Evolutionary conservation across 2,888 invertebrate species (phyloP).

Genomic region (Megastigmus dorsalis): DNA sequence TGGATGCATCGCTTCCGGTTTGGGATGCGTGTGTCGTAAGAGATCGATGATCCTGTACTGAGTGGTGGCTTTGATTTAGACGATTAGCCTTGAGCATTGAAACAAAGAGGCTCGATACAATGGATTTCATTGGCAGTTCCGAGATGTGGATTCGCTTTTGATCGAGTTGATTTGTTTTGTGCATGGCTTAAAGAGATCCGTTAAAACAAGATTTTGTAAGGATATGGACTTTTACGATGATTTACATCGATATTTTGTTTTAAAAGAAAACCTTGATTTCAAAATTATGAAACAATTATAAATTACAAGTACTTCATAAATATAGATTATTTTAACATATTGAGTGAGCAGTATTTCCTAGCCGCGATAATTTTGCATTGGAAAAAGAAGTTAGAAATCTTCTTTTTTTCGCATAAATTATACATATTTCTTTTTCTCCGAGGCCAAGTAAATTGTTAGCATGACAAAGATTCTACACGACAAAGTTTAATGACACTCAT

Average conservation of each 20-base stretch:
- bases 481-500: conserved; percentile 34
- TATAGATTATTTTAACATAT: too few relatives aligned
- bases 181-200: background rate
- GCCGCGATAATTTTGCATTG: background rate
- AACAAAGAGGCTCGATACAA: conserved; percentile 34
- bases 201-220: background rate
- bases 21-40: background rate
- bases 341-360: too few relatives aligned
- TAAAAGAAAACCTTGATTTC: background rate
- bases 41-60: conserved; percentile 16
- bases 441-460: background rate
- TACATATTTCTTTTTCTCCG: background rate
- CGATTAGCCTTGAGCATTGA: conserved; percentile 41
- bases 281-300: background rate
- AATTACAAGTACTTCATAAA: too few relatives aligned
- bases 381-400: background rate
- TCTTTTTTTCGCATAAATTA: conserved; percentile 3
- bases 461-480: background rate
- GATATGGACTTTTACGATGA: background rate
- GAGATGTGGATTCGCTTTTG: background rate
- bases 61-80: conserved; percentile 8
- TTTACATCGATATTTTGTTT: background rate
- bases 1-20: conserved; percentile 7
- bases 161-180: conserved; percentile 8
- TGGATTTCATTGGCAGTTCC: conserved; percentile 24